These are phyloP conservation scores for Stichodactyla helianthus DNA, from an alignment of 64 coral and sea anemone species.

Conservation along the genomic window DNA sequence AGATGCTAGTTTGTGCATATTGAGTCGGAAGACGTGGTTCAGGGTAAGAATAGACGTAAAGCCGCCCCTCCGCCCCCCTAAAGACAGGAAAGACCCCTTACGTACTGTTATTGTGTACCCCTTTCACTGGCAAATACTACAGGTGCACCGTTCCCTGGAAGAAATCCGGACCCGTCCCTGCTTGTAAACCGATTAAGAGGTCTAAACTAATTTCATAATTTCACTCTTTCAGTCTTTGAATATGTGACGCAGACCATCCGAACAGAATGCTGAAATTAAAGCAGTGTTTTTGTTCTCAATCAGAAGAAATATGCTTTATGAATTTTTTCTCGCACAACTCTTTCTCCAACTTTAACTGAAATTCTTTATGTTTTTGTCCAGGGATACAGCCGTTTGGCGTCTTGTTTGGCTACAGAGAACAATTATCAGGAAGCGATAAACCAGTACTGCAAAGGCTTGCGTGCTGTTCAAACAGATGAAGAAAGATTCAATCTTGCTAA, in stretches of 20 bases:
- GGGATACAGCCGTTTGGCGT: conserved; percentile 44
- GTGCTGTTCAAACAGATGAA: conserved; percentile 36
- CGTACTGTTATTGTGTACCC: too few species aligned
- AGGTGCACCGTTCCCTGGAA: too few species aligned
- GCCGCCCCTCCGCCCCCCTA: too few species aligned
- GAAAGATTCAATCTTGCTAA: conserved; percentile 35
- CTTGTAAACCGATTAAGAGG: too few species aligned
- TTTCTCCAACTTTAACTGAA: not conserved
- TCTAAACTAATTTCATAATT: too few species aligned
- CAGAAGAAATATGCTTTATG: too few species aligned
- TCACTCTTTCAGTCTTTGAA: too few species aligned
- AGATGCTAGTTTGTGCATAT: conserved; percentile 49
- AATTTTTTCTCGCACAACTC: too few species aligned
- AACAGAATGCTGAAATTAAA: not conserved
- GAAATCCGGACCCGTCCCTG: too few species aligned
- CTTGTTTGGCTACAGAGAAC: conserved; percentile 35
- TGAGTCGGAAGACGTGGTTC: conserved; percentile 27
- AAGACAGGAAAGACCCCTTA: not conserved
- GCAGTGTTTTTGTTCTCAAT: too few species aligned
- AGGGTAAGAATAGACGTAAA: conserved; percentile 6
- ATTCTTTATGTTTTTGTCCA: not conserved
- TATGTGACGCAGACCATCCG: not conserved
- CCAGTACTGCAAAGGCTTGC: conserved; percentile 26
- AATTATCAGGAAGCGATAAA: conserved; percentile 27
- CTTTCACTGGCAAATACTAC: too few species aligned